Evolutionary conservation across 1,140 invertebrate species (phyloP).

Genomic region (Cyclargus thomasi): DNA sequence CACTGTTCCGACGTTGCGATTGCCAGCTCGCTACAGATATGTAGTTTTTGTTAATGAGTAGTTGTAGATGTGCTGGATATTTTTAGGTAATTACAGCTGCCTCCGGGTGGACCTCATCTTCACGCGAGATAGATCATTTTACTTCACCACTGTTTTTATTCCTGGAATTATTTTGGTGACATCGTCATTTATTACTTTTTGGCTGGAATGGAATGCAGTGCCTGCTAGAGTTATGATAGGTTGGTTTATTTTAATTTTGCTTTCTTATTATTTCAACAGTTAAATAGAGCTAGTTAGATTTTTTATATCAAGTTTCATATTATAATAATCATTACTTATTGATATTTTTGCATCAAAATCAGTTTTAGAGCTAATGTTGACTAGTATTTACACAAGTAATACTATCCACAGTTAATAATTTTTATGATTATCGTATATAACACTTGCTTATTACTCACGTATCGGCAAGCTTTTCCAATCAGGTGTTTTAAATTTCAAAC

Average conservation of each 20-base stretch:
- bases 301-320: no score
- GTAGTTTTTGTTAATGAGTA: conserved; percentile 37
- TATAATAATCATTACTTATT: no score
- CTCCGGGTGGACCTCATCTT: conserved; percentile 93
- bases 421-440: no score
- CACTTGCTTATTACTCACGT: neutral
- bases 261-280: conserved; percentile 16
- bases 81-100: conserved; percentile 95
- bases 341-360: no score
- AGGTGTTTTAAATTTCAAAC: neutral
- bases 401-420: no score
- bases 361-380: no score
- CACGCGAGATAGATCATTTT: conserved; percentile 94
- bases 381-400: no score
- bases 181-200: conserved; percentile 91
- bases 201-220: conserved; percentile 97
- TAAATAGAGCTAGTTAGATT: neutral
- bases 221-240: conserved; percentile 95
- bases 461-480: neutral
- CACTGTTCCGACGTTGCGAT: conserved; percentile 17
- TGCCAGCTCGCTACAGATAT: conserved; percentile 16
- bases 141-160: conserved; percentile 97
- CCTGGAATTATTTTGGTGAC: conserved; percentile 96
- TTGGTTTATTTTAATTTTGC: conserved; percentile 63
- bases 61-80: conserved; percentile 70